phyloP scores from a whole-genome alignment of 2,888 invertebrate genomes.

The Chloromyia formosa region DNA sequence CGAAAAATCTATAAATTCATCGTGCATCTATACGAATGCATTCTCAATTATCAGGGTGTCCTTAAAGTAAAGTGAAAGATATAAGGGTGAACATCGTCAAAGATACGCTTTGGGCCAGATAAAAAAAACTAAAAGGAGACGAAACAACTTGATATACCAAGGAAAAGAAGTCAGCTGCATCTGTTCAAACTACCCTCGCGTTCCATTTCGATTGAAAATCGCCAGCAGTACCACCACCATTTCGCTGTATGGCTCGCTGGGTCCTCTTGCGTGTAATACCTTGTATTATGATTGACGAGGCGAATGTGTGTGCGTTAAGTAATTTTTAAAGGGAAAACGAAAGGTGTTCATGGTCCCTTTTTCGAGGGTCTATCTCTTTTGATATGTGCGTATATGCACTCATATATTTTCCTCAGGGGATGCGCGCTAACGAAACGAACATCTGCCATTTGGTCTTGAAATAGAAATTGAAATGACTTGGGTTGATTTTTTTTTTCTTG shows the following conservation, averaged over 20 bases:
- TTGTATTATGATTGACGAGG: background rate
- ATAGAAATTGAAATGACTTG: conserved; percentile 16
- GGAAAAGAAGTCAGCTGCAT: conserved; percentile 25
- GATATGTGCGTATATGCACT: background rate
- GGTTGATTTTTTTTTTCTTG: conserved; percentile 11
- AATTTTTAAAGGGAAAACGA: conserved; percentile 27
- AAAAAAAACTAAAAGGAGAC: background rate
- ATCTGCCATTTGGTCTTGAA: conserved; percentile 36
- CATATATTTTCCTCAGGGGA: conserved; percentile 34
- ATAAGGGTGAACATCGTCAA: conserved; percentile 32
- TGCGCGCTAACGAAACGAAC: conserved; percentile 15
- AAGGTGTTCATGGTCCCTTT: conserved; percentile 27
- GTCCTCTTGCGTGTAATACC: background rate
- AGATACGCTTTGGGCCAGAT: too few species aligned
- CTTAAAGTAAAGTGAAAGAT: background rate
- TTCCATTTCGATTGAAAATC: background rate
- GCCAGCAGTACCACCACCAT: background rate
- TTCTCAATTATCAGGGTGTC: too few species aligned
- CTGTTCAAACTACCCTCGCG: conserved; percentile 27
- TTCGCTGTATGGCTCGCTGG: too few species aligned
- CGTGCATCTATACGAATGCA: too few species aligned
- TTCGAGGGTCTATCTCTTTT: conserved; percentile 3
- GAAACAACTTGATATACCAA: background rate
- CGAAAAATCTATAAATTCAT: too few species aligned
- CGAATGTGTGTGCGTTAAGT: background rate